Conservation (phyloP, 2,888 invertebrate genomes). For the Hypena proboscidalis region DNA sequence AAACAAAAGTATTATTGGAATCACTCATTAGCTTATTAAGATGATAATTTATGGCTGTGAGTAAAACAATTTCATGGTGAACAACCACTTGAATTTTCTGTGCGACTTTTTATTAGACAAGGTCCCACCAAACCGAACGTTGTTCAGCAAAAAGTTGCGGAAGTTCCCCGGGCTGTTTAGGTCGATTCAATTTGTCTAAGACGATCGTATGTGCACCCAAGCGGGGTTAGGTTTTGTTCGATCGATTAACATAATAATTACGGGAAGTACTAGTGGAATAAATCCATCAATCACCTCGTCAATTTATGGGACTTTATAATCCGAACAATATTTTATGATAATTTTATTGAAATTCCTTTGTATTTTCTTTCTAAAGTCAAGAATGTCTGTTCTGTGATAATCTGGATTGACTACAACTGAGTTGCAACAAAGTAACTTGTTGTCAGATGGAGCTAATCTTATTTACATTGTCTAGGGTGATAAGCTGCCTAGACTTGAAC, state of each 20-base stretch:
- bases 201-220: conserved; percentile 38
- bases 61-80: conserved; percentile 74
- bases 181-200: conserved; percentile 48
- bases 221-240: conserved; percentile 36
- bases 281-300: conserved; percentile 51
- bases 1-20: conserved; percentile 77
- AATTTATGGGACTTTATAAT: conserved; percentile 44
- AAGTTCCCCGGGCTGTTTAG: conserved; percentile 38
- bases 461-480: no score
- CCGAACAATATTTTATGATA: conserved; percentile 44
- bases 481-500: no score
- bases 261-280: conserved; percentile 45
- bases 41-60: conserved; percentile 79
- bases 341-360: conserved; percentile 29
- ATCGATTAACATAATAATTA: conserved; percentile 49
- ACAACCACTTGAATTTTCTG: conserved; percentile 49
- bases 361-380: conserved; percentile 6
- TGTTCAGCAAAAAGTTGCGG: conserved; percentile 30
- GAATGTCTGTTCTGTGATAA: background rate
- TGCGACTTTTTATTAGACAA: conserved; percentile 46
- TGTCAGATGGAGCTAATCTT: no score
- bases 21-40: conserved; percentile 83
- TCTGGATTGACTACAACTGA: background rate
- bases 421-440: background rate
- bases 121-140: conserved; percentile 31